Evolutionary conservation across 2,888 invertebrate species (phyloP), one percentile per base, ranked within the genome.

Genomic region (Julus scanicus): DNA sequence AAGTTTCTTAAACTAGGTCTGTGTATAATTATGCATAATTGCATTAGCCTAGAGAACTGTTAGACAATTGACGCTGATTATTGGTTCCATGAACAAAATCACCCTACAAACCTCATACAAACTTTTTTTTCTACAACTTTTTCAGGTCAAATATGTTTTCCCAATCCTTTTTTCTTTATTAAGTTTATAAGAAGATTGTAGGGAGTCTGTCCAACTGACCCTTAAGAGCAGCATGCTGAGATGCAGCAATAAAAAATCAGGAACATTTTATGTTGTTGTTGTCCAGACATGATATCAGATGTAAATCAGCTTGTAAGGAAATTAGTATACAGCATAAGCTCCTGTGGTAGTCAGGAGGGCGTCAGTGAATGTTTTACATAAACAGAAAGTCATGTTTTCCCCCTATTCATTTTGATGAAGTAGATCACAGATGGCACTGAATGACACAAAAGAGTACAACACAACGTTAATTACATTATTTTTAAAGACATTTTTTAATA

Each of bases 41-140:
- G 29, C 29, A 80, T 80, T 80, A 80, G 37, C 37, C 29, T 80
- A 80, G 37, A 80, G 80, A 80, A 80, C 80, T 80, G 80, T 80
- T 80, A 29, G 80, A 80, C 29, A 80, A 80, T 37, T 80, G 80
- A 80, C 80, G 80, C 37, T 80, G 37, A 80, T 37, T 37, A 80
- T 29, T 80, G 37, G 80, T 80, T 80, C 80, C 80, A 80, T 80
- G 80, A 80, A 80, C 80, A 29, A 80, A 80, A 80, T 80, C 80
- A 29, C 80, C 13, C 37, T 71, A 37, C 8, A 44, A 44, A 44
- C 80, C 13, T 37, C 80, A 37, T 71, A 80, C 29, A 80, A 80
- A 29, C 80, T 9, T 20, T 29, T 29, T 80, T 80, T 71, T 71
- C 29, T 80, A 20, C 2, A 29, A 37, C 29, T 13, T 80, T 80